These are phyloP conservation scores for Cydia pomonella DNA, from an alignment of 1,140 invertebrate genomes.

Conservation along the genomic window DNA sequence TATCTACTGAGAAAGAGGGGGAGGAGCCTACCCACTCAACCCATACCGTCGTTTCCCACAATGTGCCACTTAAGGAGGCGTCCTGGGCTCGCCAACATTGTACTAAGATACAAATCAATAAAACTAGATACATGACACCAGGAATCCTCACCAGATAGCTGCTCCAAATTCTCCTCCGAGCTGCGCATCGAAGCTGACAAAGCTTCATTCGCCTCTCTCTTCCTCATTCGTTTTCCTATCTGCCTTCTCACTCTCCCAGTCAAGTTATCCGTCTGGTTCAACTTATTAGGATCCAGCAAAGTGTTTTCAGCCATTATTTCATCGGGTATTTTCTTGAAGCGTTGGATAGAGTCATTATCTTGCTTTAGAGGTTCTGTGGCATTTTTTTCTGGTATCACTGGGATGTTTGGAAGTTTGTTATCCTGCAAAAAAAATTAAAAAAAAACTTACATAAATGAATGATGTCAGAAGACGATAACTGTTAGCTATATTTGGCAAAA, in stretches of 20 bases:
- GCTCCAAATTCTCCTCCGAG: slow-evolving; percentile 52
- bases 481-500: too few species aligned
- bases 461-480: too few species aligned
- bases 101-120: too few species aligned
- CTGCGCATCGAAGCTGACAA: slow-evolving; percentile 46
- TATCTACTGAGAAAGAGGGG: too few species aligned
- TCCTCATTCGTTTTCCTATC: slow-evolving; percentile 49
- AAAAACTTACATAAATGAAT: too few species aligned
- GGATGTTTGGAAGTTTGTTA: slow-evolving; percentile 59
- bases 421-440: slow-evolving; percentile 7
- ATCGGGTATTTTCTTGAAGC: slow-evolving; percentile 49
- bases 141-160: slow-evolving; percentile 52
- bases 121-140: slow-evolving; percentile 35
- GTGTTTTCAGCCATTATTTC: slow-evolving; percentile 59
- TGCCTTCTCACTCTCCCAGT: slow-evolving; percentile 53
- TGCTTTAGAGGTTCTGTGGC: slow-evolving; percentile 51
- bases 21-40: too few species aligned
- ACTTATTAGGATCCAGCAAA: slow-evolving; percentile 53
- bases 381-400: slow-evolving; percentile 57
- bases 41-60: too few species aligned
- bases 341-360: slow-evolving; percentile 50
- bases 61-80: too few species aligned
- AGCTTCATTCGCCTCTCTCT: slow-evolving; percentile 56
- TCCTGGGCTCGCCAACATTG: too few species aligned
- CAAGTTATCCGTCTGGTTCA: slow-evolving; percentile 52